These are phyloP conservation scores for Epirrita christyi DNA, from an alignment of 2,888 invertebrate species.

Conservation along the genomic window DNA sequence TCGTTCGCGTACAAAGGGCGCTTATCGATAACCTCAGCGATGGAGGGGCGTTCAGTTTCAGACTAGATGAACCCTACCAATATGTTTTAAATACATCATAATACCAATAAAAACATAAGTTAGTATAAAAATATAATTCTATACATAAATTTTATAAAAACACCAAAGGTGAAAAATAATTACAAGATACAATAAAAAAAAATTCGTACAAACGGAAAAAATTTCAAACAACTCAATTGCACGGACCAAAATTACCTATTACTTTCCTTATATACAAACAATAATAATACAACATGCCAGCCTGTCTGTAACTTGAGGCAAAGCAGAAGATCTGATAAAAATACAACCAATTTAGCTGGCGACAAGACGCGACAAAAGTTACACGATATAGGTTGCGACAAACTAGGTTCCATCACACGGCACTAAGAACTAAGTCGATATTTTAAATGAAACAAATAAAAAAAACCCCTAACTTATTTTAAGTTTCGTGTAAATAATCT, in stretches of 20 bases:
- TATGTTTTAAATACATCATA: slow-evolving; percentile 29
- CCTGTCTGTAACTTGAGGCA: slow-evolving; percentile 16
- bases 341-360: background rate
- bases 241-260: slow-evolving; percentile 27
- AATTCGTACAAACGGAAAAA: slow-evolving; percentile 33
- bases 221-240: slow-evolving; percentile 26
- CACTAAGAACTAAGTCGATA: too few species aligned
- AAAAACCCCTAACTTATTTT: too few species aligned
- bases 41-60: too few species aligned
- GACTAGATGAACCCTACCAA: too few species aligned
- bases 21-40: too few species aligned
- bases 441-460: too few species aligned
- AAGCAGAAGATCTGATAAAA: background rate
- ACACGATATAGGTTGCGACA: too few species aligned
- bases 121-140: slow-evolving; percentile 23
- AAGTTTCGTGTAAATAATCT: too few species aligned
- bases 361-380: background rate
- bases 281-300: slow-evolving; percentile 33
- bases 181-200: slow-evolving; percentile 38
- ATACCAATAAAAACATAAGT: slow-evolving; percentile 17
- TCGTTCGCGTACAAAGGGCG: too few species aligned
- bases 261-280: slow-evolving; percentile 39
- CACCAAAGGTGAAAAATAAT: slow-evolving; percentile 25
- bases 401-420: too few species aligned
- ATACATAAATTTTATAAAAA: slow-evolving; percentile 26